These are phyloP conservation scores for Hymenopus coronatus DNA, from an alignment of 2,888 invertebrate species.

Conservation along the genomic window DNA sequence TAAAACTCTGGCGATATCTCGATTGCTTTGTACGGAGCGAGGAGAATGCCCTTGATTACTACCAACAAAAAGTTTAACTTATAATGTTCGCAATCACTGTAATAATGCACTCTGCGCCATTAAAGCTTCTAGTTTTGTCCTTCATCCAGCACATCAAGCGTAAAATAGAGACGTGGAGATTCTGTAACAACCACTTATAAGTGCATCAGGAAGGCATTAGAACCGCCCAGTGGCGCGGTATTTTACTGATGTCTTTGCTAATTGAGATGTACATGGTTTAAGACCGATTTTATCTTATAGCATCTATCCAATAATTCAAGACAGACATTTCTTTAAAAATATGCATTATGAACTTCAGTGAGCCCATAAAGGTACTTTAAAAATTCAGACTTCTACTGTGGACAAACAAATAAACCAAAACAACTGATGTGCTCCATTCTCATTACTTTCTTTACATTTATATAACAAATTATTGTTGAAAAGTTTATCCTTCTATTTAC, in stretches of 20 bases:
- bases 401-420: no score
- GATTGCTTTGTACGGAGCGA: background rate
- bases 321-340: no score
- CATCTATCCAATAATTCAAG: no score
- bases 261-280: background rate
- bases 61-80: background rate
- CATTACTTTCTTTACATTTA: no score
- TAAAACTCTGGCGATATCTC: background rate
- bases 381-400: no score
- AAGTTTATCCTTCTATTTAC: no score
- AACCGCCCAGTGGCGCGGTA: background rate
- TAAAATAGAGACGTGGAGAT: background rate
- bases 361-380: no score
- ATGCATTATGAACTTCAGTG: no score
- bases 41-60: background rate
- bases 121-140: background rate
- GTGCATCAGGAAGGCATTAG: background rate
- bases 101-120: background rate
- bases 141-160: background rate
- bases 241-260: background rate
- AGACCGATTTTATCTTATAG: background rate
- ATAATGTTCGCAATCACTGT: background rate
- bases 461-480: no score
- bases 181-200: background rate
- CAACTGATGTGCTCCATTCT: no score